These are phyloP conservation scores for Urophycis tenuis DNA, from an alignment of 2,797 vertebrate species.

Conservation along the genomic window DNA sequence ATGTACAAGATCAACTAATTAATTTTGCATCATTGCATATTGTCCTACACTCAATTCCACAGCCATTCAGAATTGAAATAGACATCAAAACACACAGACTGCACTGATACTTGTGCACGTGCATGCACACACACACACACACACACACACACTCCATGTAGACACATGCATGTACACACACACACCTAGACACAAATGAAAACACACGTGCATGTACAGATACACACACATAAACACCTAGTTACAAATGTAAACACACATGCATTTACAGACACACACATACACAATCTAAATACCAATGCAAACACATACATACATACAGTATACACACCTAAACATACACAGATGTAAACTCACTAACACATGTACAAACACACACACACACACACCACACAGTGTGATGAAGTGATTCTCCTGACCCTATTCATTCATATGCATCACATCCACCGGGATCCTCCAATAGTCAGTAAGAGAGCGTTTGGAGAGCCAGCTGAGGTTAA, in stretches of 20 bases:
- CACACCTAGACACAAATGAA: background rate
- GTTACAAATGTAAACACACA: background rate
- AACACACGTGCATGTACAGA: background rate
- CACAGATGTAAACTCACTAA: background rate
- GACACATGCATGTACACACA: background rate
- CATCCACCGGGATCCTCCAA: background rate
- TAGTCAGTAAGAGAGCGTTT: background rate
- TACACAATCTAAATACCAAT: background rate
- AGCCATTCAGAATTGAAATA: no score
- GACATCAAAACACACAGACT: no score
- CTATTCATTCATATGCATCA: conserved; percentile 1
- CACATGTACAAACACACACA: background rate
- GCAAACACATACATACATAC: background rate
- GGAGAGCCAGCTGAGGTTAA: conserved; percentile 1
- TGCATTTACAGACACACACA: background rate
- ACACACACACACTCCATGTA: no score
- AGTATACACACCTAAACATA: background rate
- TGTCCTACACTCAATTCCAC: no score
- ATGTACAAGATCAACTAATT: no score
- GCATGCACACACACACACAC: no score
- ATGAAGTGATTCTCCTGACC: background rate
- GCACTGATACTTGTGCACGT: no score
- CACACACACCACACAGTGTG: background rate
- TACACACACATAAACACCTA: background rate
- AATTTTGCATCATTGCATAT: no score